Evolutionary conservation across 2,113 vertebrate genomes (phyloP).

Genomic region (Malurus alboscapulatus): DNA sequence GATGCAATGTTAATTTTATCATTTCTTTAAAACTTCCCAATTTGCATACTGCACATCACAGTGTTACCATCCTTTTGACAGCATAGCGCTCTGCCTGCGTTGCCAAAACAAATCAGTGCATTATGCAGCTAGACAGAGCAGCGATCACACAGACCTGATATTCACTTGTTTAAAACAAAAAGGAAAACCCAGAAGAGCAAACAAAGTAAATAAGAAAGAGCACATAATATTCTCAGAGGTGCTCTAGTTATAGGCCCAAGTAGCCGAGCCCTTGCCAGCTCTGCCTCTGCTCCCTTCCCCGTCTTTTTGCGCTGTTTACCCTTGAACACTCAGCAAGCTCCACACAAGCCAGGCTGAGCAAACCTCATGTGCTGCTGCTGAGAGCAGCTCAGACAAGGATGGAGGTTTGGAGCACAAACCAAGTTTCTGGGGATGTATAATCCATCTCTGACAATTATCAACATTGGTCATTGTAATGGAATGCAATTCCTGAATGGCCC

Average conservation of each 20-base stretch:
- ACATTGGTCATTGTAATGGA: background rate
- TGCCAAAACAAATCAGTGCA: slow-evolving; percentile 24
- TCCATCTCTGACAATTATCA: background rate
- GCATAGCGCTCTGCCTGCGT: background rate
- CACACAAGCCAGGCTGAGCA: accelerated
- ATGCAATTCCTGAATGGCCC: background rate
- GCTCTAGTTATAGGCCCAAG: background rate
- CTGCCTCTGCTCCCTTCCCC: background rate
- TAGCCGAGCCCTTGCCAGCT: accelerated
- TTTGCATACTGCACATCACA: background rate
- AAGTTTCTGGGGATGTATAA: background rate
- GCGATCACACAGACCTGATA: background rate
- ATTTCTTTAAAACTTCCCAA: background rate
- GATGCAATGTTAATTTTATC: background rate
- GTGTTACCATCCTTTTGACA: background rate
- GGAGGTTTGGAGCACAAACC: background rate
- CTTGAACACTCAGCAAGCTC: background rate
- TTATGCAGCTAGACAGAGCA: background rate
- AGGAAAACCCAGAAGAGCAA: background rate
- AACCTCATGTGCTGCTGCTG: background rate
- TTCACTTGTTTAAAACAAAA: background rate
- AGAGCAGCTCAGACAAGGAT: background rate
- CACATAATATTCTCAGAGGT: background rate
- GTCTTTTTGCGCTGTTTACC: background rate
- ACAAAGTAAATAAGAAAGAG: background rate